phyloP scores from a whole-genome alignment of 2,888 invertebrate species.

The Zaprionus lineosus region DNA sequence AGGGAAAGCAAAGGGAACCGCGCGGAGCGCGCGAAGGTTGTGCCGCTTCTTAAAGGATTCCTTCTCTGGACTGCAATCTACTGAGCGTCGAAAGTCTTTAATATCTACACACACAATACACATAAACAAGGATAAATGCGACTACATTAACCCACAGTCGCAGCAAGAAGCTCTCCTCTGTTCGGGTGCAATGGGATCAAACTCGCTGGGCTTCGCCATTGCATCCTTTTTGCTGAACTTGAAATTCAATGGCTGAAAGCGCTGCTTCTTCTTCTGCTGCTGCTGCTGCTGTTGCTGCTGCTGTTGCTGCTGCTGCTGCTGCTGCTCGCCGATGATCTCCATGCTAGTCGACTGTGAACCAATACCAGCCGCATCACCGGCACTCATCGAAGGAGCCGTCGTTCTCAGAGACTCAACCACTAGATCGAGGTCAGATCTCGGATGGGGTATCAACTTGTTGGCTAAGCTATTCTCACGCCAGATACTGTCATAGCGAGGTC shows the following conservation, averaged over 20 bases:
- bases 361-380: neutral
- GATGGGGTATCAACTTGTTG: too few relatives aligned
- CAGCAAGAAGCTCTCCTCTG: constrained; percentile 20
- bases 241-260: neutral
- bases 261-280: constrained; percentile 6
- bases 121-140: constrained; percentile 8
- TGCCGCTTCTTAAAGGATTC: neutral
- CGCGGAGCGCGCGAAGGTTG: too few relatives aligned
- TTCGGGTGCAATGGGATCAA: too few relatives aligned
- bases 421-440: too few relatives aligned
- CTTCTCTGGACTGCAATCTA: constrained; percentile 30
- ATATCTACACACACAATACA: constrained; percentile 12
- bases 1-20: too few relatives aligned
- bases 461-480: constrained; percentile 49
- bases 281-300: constrained; percentile 1
- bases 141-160: constrained; percentile 38
- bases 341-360: neutral
- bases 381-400: constrained; percentile 16
- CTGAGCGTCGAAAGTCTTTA: constrained; percentile 24
- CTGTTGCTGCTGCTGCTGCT: neutral
- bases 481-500: constrained; percentile 54
- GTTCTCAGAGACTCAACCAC: constrained; percentile 12
- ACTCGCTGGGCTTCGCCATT: too few relatives aligned
- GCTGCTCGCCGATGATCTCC: constrained; percentile 29
- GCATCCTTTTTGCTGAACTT: neutral